These are phyloP conservation scores for Micropterix aruncella DNA, from an alignment of 2,888 invertebrate genomes.

Conservation along the genomic window DNA sequence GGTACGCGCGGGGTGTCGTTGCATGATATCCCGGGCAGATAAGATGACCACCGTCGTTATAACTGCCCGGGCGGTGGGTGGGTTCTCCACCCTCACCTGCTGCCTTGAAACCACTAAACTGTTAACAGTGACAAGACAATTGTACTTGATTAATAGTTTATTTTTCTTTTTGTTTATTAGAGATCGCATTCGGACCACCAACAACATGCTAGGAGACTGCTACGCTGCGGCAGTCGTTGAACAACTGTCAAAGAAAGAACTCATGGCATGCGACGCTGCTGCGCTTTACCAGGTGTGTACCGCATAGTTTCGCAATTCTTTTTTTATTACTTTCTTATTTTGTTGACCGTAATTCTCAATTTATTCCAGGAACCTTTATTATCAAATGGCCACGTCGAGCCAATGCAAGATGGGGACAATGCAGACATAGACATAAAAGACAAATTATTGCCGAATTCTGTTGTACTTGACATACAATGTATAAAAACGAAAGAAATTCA, in stretches of 20 bases:
- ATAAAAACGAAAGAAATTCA: too few relatives aligned
- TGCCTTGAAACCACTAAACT: too few relatives aligned
- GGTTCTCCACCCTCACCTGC: too few relatives aligned
- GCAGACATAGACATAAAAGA: not conserved
- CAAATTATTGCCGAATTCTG: not conserved
- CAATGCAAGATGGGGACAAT: too few relatives aligned
- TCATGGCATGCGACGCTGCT: slow-evolving; percentile 61
- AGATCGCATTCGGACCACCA: slow-evolving; percentile 74
- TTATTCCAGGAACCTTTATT: not conserved
- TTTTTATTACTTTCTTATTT: too few relatives aligned
- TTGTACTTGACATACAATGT: not conserved
- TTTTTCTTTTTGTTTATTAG: slow-evolving; percentile 29
- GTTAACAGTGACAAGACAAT: too few relatives aligned
- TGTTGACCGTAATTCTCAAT: too few relatives aligned
- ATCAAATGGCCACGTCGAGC: not conserved
- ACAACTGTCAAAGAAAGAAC: slow-evolving; percentile 65
- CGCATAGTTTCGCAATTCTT: too few relatives aligned
- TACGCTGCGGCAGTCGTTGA: slow-evolving; percentile 79
- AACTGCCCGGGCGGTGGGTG: too few relatives aligned
- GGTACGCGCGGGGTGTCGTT: too few relatives aligned
- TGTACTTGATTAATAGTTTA: not conserved
- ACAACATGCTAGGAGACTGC: slow-evolving; percentile 80
- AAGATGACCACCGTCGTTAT: too few relatives aligned
- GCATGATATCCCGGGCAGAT: too few relatives aligned
- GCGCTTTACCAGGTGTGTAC: slow-evolving; percentile 38